Base-by-base conservation (phyloP, 2,888 invertebrate species). In the Dasysyrphus tricinctus region DNA sequence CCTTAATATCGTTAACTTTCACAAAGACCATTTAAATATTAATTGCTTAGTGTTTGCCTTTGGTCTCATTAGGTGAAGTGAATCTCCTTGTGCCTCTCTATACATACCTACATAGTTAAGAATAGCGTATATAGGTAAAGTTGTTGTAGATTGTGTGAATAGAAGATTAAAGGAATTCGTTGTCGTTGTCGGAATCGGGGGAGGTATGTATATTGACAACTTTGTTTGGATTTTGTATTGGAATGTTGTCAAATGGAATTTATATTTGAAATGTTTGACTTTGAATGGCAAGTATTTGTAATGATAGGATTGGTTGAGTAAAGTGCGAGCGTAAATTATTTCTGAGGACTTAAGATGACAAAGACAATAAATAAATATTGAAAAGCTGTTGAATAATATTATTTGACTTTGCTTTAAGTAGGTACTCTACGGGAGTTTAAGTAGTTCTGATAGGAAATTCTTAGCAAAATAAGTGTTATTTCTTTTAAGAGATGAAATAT, bases 1-100 rank as follows among this genome's bases (percentile, higher is more conserved):
- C 80, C 51, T 67, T 54, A 67, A 57, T 37, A 72, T 74, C 65
- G 65, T n/a, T 59, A 80, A 76, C 54, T 69, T 73, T 24, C 65
- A 34, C 56, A 34, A 69, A 37, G 63, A 61, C 67, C 57, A 81
- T 81, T 85, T 74, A 81, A 81, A 81, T 77, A 85, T 85, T 81
- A 85, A 81, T 85, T 70, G 73, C 47, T 7, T 57, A 44, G 29
- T 77, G 47, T 77, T 77, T 73, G 77, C 56, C 42, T 47, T 80
- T 49, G 80, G 75, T 61, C 42, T 76, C 59, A 76, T 73, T 73
- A 70, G 81, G 56, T 54, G 67, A 54, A 39, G 12, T 42, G 61
- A 19, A 61, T 42, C 39, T 59, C 37, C 37, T 39, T 19, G 3
- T 34, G 9, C 24, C 5, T 6, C 24, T 6, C 0, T 8, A 14